These are phyloP conservation scores for Alsophila aescularia DNA, from an alignment of 2,888 invertebrate species.

Conservation along the genomic window DNA sequence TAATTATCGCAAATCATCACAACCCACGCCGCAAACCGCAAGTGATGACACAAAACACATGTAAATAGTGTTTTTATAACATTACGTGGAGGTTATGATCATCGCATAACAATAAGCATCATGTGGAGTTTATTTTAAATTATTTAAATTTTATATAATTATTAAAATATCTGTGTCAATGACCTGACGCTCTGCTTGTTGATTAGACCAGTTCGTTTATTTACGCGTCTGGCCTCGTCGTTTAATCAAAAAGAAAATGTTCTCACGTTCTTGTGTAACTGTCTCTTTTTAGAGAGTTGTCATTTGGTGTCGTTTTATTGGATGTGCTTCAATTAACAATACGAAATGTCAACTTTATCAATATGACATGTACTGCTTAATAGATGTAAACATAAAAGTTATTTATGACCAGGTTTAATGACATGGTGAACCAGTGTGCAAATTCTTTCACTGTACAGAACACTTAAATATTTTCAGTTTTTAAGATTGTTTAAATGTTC, in stretches of 20 bases:
- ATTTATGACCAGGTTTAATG: background rate
- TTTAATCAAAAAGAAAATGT: conserved; percentile 21
- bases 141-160: conserved; percentile 40
- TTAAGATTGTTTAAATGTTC: no score
- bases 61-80: conserved; percentile 4
- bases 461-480: no score
- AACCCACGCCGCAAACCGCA: conserved; percentile 3
- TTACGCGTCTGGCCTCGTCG: conserved; percentile 28
- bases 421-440: background rate
- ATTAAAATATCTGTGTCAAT: conserved; percentile 33
- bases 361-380: background rate
- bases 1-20: conserved; percentile 4
- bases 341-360: background rate
- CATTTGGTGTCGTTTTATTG: conserved; percentile 18
- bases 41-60: conserved; percentile 12
- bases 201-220: conserved; percentile 31
- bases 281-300: conserved; percentile 5
- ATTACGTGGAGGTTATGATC: conserved; percentile 7
- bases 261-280: conserved; percentile 21
- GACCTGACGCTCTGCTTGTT: conserved; percentile 28
- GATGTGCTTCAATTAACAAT: conserved; percentile 17
- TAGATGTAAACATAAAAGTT: background rate
- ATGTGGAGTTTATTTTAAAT: conserved; percentile 25
- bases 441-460: background rate
- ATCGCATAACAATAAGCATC: conserved; percentile 24